Evolutionary conservation across 1,140 invertebrate genomes (phyloP).

Genomic region (Drosophila kepulauana): DNA sequence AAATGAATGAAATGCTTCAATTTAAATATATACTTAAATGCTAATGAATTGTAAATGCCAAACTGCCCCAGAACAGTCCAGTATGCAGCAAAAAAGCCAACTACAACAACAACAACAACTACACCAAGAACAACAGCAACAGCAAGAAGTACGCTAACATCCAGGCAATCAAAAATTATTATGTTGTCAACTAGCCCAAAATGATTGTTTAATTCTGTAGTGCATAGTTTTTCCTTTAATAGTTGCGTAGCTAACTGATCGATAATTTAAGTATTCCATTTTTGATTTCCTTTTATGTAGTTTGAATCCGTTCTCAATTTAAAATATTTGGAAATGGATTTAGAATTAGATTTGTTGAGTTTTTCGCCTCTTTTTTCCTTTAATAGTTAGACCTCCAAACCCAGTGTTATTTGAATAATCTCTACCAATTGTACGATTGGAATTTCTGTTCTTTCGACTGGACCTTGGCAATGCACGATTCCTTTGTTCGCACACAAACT

Average conservation of each 20-base stretch:
- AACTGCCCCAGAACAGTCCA: conserved; percentile 51
- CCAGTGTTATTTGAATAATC: conserved; percentile 2
- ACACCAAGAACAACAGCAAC: conserved; percentile 22
- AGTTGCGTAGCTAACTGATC: background rate
- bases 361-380: conserved; percentile 3
- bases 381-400: conserved; percentile 2
- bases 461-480: conserved; percentile 17
- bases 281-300: conserved; percentile 13
- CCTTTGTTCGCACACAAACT: conserved; percentile 11
- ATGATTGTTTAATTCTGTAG: conserved; percentile 6
- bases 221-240: conserved; percentile 11
- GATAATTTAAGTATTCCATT: conserved; percentile 9
- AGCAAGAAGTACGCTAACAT: conserved; percentile 43
- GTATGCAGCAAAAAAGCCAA: conserved; percentile 30
- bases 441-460: background rate
- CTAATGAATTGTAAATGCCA: conserved; percentile 45
- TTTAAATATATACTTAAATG: conserved; percentile 37
- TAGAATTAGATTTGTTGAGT: background rate
- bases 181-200: conserved; percentile 16
- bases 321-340: background rate
- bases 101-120: conserved; percentile 34
- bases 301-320: conserved; percentile 6
- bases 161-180: conserved; percentile 21
- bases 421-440: background rate
- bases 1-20: background rate